A percentile compares a stretch with the other conserved stretches of the same genome.
Evolutionary conservation across 2,888 invertebrate species (phyloP).

Genomic region (Creontiades dilutus): DNA sequence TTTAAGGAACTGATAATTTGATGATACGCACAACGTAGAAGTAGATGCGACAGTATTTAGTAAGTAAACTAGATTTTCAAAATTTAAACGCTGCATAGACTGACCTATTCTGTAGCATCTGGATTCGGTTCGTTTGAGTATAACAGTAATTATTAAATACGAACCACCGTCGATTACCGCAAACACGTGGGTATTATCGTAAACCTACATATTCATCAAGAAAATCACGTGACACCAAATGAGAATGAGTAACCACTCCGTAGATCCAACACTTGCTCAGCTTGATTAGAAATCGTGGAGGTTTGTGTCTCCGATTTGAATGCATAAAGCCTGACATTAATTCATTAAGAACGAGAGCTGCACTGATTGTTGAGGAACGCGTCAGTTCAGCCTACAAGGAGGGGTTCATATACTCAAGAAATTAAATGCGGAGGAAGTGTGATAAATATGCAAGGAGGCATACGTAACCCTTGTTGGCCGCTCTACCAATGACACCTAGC

Average conservation of each 20-base stretch:
- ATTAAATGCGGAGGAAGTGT: constrained; percentile 9
- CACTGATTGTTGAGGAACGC: constrained; percentile 32
- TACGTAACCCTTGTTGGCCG: constrained; percentile 8
- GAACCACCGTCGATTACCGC: no score
- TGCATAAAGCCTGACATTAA: constrained; percentile 47
- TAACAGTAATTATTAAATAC: no score
- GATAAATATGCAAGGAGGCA: constrained; percentile 41
- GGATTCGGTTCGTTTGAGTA: no score
- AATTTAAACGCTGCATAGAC: no score
- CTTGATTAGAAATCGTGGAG: constrained; percentile 38
- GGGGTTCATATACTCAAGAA: not conserved
- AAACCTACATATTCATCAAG: constrained; percentile 37
- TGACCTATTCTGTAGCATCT: no score
- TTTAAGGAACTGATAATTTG: no score
- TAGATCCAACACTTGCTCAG: not conserved
- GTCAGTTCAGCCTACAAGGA: not conserved
- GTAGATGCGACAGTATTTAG: no score
- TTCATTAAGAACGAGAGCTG: constrained; percentile 35
- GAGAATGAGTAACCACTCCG: not conserved
- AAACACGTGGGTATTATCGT: no score
- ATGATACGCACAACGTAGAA: no score
- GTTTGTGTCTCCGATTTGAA: constrained; percentile 23
- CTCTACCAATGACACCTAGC: constrained; percentile 14
- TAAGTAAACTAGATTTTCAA: no score
- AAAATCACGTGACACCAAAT: not conserved